Evolutionary conservation across 2,888 invertebrate genomes (phyloP).

Genomic region (Eupithecia subumbrata): DNA sequence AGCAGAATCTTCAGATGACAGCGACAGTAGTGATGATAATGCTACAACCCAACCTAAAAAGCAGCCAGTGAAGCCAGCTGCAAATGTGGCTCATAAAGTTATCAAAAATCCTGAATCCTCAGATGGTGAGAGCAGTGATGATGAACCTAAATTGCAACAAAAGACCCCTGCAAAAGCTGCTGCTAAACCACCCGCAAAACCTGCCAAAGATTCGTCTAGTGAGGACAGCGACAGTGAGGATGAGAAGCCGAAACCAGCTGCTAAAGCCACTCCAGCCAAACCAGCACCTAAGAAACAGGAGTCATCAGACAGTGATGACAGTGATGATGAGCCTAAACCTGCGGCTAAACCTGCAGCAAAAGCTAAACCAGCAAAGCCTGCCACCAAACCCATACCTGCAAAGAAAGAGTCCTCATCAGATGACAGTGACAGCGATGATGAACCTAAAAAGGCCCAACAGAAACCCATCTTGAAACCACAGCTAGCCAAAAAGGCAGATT

Average conservation of each 20-base stretch:
- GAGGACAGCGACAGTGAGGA: conserved; percentile 55
- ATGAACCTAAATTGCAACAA: conserved; percentile 39
- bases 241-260: conserved; percentile 60
- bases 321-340: conserved; percentile 52
- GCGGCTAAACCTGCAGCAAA: conserved; percentile 32
- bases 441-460: conserved; percentile 35
- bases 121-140: conserved; percentile 60
- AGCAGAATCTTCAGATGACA: conserved; percentile 60
- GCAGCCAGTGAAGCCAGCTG: conserved; percentile 55
- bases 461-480: conserved; percentile 44
- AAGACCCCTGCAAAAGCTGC: conserved; percentile 47
- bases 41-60: conserved; percentile 52
- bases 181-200: conserved; percentile 36
- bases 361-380: conserved; percentile 32
- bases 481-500: conserved; percentile 52
- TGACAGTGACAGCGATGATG: conserved; percentile 49
- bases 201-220: conserved; percentile 50
- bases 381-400: conserved; percentile 45
- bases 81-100: conserved; percentile 48
- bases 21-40: conserved; percentile 51
- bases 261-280: conserved; percentile 39
- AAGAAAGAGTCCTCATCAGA: conserved; percentile 65
- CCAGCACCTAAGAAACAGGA: conserved; percentile 36
- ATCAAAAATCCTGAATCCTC: conserved; percentile 61
- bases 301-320: conserved; percentile 58